phyloP scores from a whole-genome alignment of 1,140 invertebrate species.

The Eubasilissa regina region DNA sequence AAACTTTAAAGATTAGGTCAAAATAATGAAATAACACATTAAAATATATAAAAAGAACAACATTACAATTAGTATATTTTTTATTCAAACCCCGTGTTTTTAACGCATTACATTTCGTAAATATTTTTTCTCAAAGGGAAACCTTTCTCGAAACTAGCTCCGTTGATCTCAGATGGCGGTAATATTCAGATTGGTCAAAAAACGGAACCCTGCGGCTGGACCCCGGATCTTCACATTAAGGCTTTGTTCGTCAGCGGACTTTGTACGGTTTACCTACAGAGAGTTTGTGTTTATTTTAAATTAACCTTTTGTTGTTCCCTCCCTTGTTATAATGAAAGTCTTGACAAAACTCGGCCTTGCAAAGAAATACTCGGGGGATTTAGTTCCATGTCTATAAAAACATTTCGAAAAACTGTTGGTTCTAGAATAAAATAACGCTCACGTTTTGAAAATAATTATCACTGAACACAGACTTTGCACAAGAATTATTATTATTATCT shows the following conservation, averaged over 20 bases:
- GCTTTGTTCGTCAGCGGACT: constrained; percentile 12
- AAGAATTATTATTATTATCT: no score
- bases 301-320: constrained; percentile 34
- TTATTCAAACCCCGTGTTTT: no score
- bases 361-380: constrained; percentile 8
- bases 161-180: not conserved
- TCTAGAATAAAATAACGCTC: no score
- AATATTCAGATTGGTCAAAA: constrained; percentile 28
- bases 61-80: no score
- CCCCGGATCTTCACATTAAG: not conserved
- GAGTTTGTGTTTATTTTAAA: constrained; percentile 41
- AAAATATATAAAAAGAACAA: no score
- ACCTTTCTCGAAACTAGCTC: no score
- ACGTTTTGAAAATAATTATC: no score
- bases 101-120: not conserved
- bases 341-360: constrained; percentile 26
- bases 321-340: constrained; percentile 26
- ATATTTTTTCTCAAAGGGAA: not conserved
- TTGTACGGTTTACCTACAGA: constrained; percentile 22
- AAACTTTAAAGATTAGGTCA: no score
- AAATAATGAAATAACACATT: no score
- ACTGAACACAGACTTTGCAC: no score
- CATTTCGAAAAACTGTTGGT: not conserved
- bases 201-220: not conserved
- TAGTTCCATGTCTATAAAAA: not conserved